phyloP scores from a whole-genome alignment of 2,797 vertebrate species.

The Takifugu rubripes region DNA sequence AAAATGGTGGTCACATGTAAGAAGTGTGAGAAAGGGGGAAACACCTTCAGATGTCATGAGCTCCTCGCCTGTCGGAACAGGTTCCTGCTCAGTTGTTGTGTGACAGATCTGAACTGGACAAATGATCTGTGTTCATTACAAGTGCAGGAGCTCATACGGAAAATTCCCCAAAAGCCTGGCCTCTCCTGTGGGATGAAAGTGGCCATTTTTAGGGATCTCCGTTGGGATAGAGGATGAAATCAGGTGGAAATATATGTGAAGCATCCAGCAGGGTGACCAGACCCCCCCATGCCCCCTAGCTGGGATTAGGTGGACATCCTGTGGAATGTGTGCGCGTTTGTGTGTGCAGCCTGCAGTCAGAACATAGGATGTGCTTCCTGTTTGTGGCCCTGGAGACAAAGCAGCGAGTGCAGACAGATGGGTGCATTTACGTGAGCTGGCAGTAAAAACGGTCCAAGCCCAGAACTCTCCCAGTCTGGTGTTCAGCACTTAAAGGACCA shows the following conservation, averaged over 20 bases:
- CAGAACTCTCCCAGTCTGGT: neutral
- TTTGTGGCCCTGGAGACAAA: constrained; percentile 32
- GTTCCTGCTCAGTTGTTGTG: constrained; percentile 4
- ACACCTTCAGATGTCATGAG: constrained; percentile 73
- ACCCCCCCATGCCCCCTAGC: constrained; percentile 34
- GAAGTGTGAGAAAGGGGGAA: constrained; percentile 18
- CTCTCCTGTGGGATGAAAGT: constrained; percentile 21
- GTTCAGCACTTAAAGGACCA: neutral
- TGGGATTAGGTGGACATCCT: constrained; percentile 40
- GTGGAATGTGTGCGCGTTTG: constrained; percentile 18
- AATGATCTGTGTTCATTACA: constrained; percentile 23
- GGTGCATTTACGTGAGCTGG: constrained; percentile 9
- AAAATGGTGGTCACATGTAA: neutral
- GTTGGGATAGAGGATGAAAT: constrained; percentile 32
- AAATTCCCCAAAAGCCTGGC: neutral
- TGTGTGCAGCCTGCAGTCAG: constrained; percentile 18
- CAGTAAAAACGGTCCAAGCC: neutral
- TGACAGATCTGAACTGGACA: constrained; percentile 28
- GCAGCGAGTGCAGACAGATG: constrained; percentile 34
- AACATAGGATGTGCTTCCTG: constrained; percentile 65
- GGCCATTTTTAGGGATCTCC: constrained; percentile 18
- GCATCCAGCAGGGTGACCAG: constrained; percentile 34
- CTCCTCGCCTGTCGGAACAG: constrained; percentile 65
- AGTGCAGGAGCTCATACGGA: constrained; percentile 18
- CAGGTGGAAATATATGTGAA: constrained; percentile 51